A percentile compares a stretch with the other conserved stretches of the same genome.
Evolutionary conservation across 2,888 invertebrate genomes (phyloP).

Genomic region (Leptopterna dolabrata): DNA sequence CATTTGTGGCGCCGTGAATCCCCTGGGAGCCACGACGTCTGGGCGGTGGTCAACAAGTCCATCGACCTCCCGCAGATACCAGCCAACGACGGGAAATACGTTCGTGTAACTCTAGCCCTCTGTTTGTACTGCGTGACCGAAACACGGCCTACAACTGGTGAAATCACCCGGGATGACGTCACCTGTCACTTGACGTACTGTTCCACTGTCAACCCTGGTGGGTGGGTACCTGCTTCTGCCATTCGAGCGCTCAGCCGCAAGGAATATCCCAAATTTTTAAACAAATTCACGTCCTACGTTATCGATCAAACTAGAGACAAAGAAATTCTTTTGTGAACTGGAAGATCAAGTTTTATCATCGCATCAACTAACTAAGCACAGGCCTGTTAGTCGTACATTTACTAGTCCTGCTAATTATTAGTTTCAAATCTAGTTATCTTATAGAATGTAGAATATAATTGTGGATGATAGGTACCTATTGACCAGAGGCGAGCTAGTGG

Average conservation of each 20-base stretch:
- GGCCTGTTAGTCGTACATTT: no score
- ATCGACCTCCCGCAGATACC: conserved; percentile 86
- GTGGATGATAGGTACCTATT: no score
- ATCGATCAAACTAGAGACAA: conserved; percentile 92
- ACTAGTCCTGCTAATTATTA: no score
- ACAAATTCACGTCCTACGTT: conserved; percentile 96
- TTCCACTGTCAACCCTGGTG: conserved; percentile 99
- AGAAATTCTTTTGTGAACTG: conserved; percentile 56
- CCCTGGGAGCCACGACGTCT: conserved; percentile 82
- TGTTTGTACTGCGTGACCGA: conserved; percentile 94
- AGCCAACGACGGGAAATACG: conserved; percentile 87
- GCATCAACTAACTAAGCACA: no score
- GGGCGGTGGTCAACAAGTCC: conserved; percentile 97
- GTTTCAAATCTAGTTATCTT: no score
- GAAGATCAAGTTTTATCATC: not conserved
- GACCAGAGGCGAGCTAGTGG: no score
- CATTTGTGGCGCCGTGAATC: conserved; percentile 79
- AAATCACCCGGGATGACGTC: conserved; percentile 85
- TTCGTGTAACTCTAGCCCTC: conserved; percentile 94
- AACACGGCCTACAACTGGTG: conserved; percentile 79
- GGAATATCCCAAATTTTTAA: conserved; percentile 99
- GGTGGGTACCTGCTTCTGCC: conserved; percentile 98
- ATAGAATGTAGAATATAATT: no score
- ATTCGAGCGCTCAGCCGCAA: conserved; percentile 96
- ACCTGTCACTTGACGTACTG: conserved; percentile 98